Percentiles rank a stretch among this genome's conserved stretches.
Evolutionary conservation across 2,888 invertebrate species (phyloP).

Genomic region (Isoperla grammatica): DNA sequence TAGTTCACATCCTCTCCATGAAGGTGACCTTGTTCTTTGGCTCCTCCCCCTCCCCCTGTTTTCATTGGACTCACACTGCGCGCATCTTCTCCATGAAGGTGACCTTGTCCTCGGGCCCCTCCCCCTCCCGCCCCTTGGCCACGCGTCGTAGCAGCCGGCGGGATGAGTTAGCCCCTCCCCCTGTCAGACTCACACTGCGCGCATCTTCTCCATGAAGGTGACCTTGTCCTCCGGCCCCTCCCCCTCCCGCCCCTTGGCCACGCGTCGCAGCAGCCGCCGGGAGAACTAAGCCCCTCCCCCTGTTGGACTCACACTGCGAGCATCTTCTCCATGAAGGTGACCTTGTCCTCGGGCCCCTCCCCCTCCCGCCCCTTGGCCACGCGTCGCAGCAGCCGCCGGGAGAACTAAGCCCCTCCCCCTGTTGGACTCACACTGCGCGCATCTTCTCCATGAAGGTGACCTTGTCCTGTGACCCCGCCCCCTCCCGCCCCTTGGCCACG

Average conservation of each 20-base stretch:
- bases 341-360: constrained; percentile 42
- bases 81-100: too few species aligned
- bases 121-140: too few species aligned
- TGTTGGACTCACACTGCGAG: constrained; percentile 41
- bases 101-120: too few species aligned
- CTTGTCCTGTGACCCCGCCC: constrained; percentile 43
- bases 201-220: constrained; percentile 54
- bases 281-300: too few species aligned
- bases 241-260: constrained; percentile 39
- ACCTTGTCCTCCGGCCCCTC: constrained; percentile 44
- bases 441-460: constrained; percentile 55
- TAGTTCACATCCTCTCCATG: constrained; percentile 54
- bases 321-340: constrained; percentile 55
- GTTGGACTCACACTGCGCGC: constrained; percentile 39
- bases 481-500: constrained; percentile 40
- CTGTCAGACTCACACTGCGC: constrained; percentile 39
- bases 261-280: constrained; percentile 61
- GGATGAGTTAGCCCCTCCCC: too few species aligned
- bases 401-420: too few species aligned
- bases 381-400: constrained; percentile 62
- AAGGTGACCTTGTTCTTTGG: constrained; percentile 48
- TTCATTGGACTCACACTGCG: too few species aligned
- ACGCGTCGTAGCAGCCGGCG: too few species aligned
- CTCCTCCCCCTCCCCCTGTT: constrained; percentile 44
- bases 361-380: constrained; percentile 40